Evolutionary conservation across 92 coral and sea anemone species (phyloP).

Genomic region (Porites evermanni): DNA sequence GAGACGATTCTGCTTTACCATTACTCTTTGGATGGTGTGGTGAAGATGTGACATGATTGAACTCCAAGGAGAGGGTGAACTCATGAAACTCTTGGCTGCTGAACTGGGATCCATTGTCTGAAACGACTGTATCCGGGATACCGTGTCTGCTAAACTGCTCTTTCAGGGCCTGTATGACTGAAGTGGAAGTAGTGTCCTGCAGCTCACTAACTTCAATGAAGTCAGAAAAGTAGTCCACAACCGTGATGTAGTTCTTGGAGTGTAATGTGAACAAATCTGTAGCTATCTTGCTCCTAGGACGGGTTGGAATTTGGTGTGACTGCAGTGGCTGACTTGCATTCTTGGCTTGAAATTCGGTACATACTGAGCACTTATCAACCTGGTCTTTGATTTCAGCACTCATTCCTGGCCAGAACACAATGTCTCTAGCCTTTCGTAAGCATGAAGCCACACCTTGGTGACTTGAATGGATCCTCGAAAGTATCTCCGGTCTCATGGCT

Average conservation of each 20-base stretch:
- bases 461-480: constrained; percentile 48
- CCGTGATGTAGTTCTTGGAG: constrained; percentile 35
- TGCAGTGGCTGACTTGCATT: constrained; percentile 46
- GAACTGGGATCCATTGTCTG: constrained; percentile 44
- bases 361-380: constrained; percentile 46
- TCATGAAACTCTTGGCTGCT: constrained; percentile 32
- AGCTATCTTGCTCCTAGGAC: constrained; percentile 52
- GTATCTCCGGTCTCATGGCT: constrained; percentile 17
- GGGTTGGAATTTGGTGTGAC: constrained; percentile 42
- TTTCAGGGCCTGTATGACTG: constrained; percentile 40
- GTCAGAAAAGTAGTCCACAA: constrained; percentile 41
- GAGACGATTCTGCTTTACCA: constrained; percentile 32
- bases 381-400: constrained; percentile 49
- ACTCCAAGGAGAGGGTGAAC: constrained; percentile 40
- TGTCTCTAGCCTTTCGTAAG: constrained; percentile 43
- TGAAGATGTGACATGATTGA: constrained; percentile 41
- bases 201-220: constrained; percentile 26
- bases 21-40: constrained; percentile 24
- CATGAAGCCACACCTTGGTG: constrained; percentile 51
- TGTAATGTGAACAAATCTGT: constrained; percentile 50
- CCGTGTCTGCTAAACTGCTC: constrained; percentile 23
- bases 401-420: constrained; percentile 62
- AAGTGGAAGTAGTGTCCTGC: constrained; percentile 21
- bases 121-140: constrained; percentile 43
- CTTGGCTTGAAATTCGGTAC: constrained; percentile 54